A percentile compares a stretch with the other conserved stretches of the same genome.
Conservation (phyloP, 1,140 invertebrate species). For the Ptiloglossa arizonensis region DNA sequence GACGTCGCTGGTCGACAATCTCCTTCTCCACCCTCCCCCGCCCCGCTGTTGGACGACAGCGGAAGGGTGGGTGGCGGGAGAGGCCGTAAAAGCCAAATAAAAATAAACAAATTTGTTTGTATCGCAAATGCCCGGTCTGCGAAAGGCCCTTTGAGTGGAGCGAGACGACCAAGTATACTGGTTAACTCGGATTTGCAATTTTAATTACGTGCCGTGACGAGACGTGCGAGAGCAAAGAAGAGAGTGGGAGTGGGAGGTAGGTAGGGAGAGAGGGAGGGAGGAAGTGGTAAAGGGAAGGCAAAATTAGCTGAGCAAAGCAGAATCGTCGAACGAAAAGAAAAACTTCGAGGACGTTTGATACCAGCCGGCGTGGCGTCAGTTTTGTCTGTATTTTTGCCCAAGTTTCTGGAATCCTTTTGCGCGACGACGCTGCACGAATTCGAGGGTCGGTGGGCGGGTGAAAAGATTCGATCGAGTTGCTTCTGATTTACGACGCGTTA, state of each 20-base stretch:
- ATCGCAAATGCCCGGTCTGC: slow-evolving; percentile 74
- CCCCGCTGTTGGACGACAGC: no score
- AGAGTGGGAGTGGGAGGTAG: no score
- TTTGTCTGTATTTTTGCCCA: neutral
- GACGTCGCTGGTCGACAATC: slow-evolving; percentile 52
- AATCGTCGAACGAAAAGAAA: slow-evolving; percentile 55
- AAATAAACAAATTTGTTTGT: slow-evolving; percentile 80
- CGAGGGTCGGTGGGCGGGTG: neutral
- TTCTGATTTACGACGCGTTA: no score
- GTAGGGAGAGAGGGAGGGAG: no score
- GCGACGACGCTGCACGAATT: neutral
- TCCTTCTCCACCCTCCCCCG: slow-evolving; percentile 51
- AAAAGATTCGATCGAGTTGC: no score
- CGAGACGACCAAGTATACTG: slow-evolving; percentile 72
- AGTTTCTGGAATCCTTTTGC: neutral
- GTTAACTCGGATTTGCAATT: slow-evolving; percentile 79
- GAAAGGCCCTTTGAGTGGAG: slow-evolving; percentile 71
- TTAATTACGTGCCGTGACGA: slow-evolving; percentile 73
- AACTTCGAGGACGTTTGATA: slow-evolving; percentile 44
- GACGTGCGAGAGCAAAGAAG: slow-evolving; percentile 55
- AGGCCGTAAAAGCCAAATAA: slow-evolving; percentile 72
- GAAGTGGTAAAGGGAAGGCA: slow-evolving; percentile 21
- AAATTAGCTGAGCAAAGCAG: slow-evolving; percentile 55
- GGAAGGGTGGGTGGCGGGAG: neutral
- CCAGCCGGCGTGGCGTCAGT: neutral